Base-by-base conservation (phyloP, 2,797 vertebrate genomes). In the Gobionotothen gibberifrons region DNA sequence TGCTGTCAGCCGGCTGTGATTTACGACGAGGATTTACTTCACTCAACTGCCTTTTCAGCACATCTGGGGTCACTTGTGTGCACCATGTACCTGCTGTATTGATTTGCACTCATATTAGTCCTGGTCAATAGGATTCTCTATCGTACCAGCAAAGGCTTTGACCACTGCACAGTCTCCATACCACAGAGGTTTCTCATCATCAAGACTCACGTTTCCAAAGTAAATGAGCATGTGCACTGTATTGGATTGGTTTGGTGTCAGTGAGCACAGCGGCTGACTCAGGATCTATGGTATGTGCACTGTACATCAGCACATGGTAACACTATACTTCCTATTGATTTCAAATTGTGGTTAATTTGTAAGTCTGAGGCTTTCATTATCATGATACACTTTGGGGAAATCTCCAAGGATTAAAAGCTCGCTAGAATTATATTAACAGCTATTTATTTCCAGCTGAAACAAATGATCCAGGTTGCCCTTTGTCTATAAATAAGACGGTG, bases 71-170 rank as follows among this genome's bases (percentile, higher is more conserved):
- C 67, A 76, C 76, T 65, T 68, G 78, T 76, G 65, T 66, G 71
- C 40, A 55, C 65, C 69, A 8, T 53, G 78, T 69, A 68, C 58
- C 46, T 72, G 3, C 46, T 65, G 60, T 84, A 92, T 90, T 67
- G 89, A 91, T 90, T 86, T 85, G 51, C 70, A 65, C 81, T 87
- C 72, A 57, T 81, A 74, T 85, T 83, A 81, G 76, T 81, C 49
- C 49, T 64, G 82, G 74, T 92, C 89, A 84, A 89, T 91, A 86
- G 46, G 36, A 44, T 74, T 66, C 66, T 74, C 21, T 52, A 61
- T 61, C 80, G 75, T 61, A 65, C 69, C 70, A 21, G 53, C 77
- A 42, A 71, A 60, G 53, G 67, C 43, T 82, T 70, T 75, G 82
- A 82, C 84, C 76, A 53, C 69, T 82, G 69, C 43, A 55, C 63